Conservation (phyloP, 2,113 vertebrate species). For the Ceyx margarethae region DNA sequence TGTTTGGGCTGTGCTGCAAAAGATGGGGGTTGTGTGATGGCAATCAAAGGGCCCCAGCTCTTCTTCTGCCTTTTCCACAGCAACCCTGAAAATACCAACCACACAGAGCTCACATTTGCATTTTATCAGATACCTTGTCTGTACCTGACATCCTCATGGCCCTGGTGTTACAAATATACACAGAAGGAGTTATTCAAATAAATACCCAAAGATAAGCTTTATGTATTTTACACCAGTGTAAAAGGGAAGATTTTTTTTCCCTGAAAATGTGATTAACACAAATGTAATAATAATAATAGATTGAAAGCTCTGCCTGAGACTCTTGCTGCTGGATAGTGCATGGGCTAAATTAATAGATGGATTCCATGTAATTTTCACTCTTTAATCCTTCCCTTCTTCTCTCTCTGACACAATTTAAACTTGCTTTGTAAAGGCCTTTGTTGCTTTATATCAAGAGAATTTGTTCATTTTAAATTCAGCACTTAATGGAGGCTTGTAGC, state of each 20-base stretch:
- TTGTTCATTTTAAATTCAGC: not conserved
- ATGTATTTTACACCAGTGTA: not conserved
- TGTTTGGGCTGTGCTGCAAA: not conserved
- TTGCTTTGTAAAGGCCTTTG: not conserved
- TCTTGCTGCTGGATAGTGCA: not conserved
- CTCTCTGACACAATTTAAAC: not conserved
- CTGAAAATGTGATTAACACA: not conserved
- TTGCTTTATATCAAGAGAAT: not conserved
- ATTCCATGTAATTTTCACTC: not conserved
- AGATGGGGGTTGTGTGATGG: not conserved
- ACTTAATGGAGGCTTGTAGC: not conserved
- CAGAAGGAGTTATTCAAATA: not conserved
- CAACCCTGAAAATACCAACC: not conserved
- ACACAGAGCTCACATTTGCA: not conserved
- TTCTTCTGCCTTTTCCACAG: not conserved
- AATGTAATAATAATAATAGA: not conserved
- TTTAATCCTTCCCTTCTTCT: not conserved
- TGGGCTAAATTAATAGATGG: not conserved
- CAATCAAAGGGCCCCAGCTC: not conserved
- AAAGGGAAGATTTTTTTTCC: not conserved
- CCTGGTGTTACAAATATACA: accelerated
- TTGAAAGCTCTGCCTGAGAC: not conserved
- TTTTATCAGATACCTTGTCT: not conserved
- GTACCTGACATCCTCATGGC: not conserved
- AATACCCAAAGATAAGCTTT: not conserved